Conservation (phyloP, 2,113 vertebrate genomes). For the Nyctereutes procyonoides region DNA sequence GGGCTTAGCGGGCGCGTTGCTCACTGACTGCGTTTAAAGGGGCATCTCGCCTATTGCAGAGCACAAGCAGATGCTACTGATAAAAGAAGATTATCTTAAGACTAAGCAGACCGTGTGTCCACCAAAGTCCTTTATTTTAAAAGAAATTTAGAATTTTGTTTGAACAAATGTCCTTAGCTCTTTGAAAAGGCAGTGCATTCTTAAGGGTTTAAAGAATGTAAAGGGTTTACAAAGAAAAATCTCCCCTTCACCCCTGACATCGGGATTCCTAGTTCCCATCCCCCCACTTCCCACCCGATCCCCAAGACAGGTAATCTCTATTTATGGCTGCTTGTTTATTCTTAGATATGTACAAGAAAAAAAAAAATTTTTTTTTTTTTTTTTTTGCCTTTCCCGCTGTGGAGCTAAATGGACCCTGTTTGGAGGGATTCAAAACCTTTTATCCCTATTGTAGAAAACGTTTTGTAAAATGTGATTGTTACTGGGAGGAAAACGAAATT, state of each 20-base stretch:
- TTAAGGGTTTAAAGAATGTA: neutral
- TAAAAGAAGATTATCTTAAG: constrained; percentile 51
- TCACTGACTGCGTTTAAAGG: constrained; percentile 23
- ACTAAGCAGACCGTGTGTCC: neutral
- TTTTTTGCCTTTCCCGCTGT: constrained; percentile 23
- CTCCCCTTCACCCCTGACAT: neutral
- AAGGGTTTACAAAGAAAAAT: neutral
- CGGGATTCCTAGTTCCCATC: constrained; percentile 30
- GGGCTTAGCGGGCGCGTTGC: constrained; percentile 36
- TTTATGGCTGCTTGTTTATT: constrained; percentile 59
- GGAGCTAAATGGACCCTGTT: constrained; percentile 36
- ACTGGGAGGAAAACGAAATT: neutral
- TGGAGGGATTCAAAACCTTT: constrained; percentile 52
- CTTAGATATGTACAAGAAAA: constrained; percentile 24
- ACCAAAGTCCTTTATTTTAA: constrained; percentile 39
- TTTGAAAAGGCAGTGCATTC: neutral
- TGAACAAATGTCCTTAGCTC: neutral
- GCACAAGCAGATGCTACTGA: constrained; percentile 35
- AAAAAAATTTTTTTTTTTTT: neutral
- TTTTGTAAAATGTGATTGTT: constrained; percentile 51
- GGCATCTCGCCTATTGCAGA: neutral
- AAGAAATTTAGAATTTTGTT: neutral
- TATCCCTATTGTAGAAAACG: constrained; percentile 32
- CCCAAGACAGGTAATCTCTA: constrained; percentile 1
- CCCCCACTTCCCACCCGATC: neutral